phyloP scores from a whole-genome alignment of 1,140 invertebrate genomes.

The Drusus annulatus region DNA sequence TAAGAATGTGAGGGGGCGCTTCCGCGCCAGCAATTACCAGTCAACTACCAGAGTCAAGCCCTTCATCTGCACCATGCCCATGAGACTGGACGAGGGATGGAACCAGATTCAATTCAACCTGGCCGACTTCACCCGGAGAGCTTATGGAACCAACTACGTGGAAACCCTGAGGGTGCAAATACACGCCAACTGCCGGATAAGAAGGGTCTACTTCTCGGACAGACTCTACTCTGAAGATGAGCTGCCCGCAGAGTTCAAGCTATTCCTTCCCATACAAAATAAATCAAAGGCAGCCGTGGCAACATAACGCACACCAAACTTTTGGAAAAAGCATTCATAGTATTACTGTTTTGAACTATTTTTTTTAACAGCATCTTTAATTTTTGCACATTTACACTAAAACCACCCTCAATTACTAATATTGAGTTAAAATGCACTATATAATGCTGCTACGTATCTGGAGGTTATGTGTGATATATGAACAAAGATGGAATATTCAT shows the following conservation, averaged over 20 bases:
- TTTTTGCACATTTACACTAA: not conserved
- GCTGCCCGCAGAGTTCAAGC: conserved; percentile 98
- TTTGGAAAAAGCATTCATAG: not conserved
- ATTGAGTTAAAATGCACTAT: not conserved
- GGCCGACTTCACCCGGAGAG: conserved; percentile 97
- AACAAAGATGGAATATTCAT: no score
- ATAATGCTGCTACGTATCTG: no score
- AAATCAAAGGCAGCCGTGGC: conserved; percentile 76
- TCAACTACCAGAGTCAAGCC: conserved; percentile 98
- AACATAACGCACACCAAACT: conserved; percentile 59
- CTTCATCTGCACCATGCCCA: conserved; percentile 99
- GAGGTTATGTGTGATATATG: no score
- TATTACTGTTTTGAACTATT: not conserved
- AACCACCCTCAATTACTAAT: not conserved
- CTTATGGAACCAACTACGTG: conserved; percentile 99
- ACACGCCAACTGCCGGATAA: conserved; percentile 98
- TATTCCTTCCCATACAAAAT: conserved; percentile 94
- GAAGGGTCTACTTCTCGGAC: conserved; percentile 99
- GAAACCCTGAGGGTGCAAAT: conserved; percentile 98
- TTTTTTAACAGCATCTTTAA: not conserved
- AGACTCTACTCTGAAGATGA: conserved; percentile 99
- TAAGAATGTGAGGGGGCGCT: conserved; percentile 95
- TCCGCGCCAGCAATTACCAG: conserved; percentile 98
- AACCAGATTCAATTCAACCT: conserved; percentile 98
- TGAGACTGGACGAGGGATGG: conserved; percentile 98